phyloP scores from a whole-genome alignment of 2,113 vertebrate genomes.

The Xenopus borealis region DNA sequence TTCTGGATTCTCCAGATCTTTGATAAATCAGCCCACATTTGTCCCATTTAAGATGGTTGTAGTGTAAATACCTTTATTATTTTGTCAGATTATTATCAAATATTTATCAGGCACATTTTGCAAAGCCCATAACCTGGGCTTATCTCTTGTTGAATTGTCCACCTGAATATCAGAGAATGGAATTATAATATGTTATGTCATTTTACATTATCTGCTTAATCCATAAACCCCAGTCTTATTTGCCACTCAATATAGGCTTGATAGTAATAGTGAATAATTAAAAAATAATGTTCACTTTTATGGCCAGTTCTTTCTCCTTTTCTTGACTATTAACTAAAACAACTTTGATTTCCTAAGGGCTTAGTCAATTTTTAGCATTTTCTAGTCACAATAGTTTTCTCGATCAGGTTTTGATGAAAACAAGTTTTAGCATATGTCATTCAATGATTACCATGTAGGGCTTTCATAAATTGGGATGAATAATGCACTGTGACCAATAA shows the following conservation, averaged over 20 bases:
- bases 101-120: too few species aligned
- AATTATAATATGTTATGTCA: neutral
- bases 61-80: too few species aligned
- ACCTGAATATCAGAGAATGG: neutral
- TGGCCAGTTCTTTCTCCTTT: too few species aligned
- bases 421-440: conserved; percentile 42
- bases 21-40: too few species aligned
- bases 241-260: too few species aligned
- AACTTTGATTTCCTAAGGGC: neutral
- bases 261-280: too few species aligned
- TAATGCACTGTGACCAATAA: conserved; percentile 55
- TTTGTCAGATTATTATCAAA: too few species aligned
- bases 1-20: too few species aligned
- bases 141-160: too few species aligned
- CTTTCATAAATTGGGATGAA: conserved; percentile 46
- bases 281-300: too few species aligned
- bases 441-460: conserved; percentile 50
- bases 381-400: neutral
- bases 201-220: neutral
- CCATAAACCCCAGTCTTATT: neutral
- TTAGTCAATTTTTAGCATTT: neutral
- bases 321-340: neutral
- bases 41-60: too few species aligned
- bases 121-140: too few species aligned
- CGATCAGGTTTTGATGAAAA: conserved; percentile 18